Evolutionary conservation across 1,140 invertebrate species (phyloP).

Genomic region (Sipha flava): DNA sequence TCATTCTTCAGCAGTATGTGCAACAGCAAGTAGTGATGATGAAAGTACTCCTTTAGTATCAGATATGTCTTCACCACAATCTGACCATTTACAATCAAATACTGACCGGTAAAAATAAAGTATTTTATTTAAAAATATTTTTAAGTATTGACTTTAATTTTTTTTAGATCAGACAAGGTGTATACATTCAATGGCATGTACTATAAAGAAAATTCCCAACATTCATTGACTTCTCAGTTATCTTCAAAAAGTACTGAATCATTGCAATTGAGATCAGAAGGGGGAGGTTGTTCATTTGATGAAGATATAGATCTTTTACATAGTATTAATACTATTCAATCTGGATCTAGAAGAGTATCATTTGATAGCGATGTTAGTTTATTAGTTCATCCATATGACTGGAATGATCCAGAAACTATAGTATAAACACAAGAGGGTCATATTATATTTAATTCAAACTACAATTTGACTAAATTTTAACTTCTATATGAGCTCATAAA

Average conservation of each 20-base stretch:
- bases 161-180: conserved; percentile 12
- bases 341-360: conserved; percentile 9
- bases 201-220: conserved; percentile 26
- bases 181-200: conserved; percentile 30
- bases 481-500: neutral
- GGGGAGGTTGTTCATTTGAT: conserved; percentile 17
- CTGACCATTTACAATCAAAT: conserved; percentile 26
- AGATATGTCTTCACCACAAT: conserved; percentile 44
- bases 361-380: neutral
- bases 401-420: conserved; percentile 34
- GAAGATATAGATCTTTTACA: neutral
- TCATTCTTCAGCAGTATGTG: conserved; percentile 10
- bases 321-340: neutral
- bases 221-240: conserved; percentile 19
- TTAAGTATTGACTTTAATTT: neutral
- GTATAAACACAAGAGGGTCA: neutral
- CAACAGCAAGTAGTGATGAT: conserved; percentile 45
- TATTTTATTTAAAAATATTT: neutral
- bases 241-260: conserved; percentile 28
- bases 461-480: neutral
- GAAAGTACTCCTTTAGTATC: conserved; percentile 56
- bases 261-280: conserved; percentile 22
- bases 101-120: conserved; percentile 1
- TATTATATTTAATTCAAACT: neutral
- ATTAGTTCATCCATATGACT: conserved; percentile 32